These are phyloP conservation scores for Harlomillsia oculata DNA, from an alignment of 1,140 invertebrate species.

Conservation along the genomic window DNA sequence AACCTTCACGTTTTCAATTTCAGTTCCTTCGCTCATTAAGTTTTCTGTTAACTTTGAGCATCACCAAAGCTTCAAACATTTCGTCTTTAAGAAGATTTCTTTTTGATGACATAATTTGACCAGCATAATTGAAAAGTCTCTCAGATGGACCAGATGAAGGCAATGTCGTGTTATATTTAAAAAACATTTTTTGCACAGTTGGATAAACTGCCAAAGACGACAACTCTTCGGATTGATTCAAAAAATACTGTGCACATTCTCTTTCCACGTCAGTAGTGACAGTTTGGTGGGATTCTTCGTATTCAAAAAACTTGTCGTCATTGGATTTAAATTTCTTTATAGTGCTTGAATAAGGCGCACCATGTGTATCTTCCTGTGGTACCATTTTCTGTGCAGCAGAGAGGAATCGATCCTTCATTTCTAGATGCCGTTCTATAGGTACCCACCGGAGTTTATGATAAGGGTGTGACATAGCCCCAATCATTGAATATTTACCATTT, in stretches of 20 bases:
- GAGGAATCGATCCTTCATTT: neutral
- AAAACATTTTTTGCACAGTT: conserved; percentile 19
- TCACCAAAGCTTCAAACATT: no score
- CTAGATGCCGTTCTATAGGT: neutral
- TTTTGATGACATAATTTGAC: conserved; percentile 7
- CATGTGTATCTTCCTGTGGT: neutral
- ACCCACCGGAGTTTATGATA: conserved; percentile 19
- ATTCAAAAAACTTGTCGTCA: conserved; percentile 1
- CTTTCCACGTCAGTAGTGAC: neutral
- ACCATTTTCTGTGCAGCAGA: neutral
- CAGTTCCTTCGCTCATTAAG: no score
- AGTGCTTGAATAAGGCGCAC: neutral
- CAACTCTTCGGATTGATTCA: neutral
- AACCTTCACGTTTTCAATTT: no score
- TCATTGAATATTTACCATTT: neutral
- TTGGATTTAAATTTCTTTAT: neutral
- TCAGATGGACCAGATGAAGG: conserved; percentile 28
- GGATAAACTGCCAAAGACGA: neutral
- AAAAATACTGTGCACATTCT: conserved; percentile 3
- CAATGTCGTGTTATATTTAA: conserved; percentile 23
- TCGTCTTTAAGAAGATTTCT: neutral
- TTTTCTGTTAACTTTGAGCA: no score
- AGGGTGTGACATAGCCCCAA: conserved; percentile 6
- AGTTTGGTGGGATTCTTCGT: neutral
- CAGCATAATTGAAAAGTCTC: conserved; percentile 28